These are phyloP conservation scores for Dusona sp. DNA, from an alignment of 2,888 invertebrate genomes.

Conservation along the genomic window DNA sequence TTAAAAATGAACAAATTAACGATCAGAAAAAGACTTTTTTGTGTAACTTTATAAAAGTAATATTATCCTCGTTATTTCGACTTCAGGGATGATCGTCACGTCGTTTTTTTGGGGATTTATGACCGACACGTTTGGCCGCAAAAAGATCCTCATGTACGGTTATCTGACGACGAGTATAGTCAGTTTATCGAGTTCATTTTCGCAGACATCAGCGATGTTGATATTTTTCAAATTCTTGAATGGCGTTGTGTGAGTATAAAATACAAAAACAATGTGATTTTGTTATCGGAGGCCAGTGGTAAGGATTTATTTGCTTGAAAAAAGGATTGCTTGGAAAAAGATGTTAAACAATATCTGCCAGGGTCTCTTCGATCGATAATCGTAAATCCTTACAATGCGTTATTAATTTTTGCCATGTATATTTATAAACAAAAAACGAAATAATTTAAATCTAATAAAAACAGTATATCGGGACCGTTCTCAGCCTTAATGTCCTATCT, in stretches of 20 bases:
- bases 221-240: conserved; percentile 81
- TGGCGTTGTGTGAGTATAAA: conserved; percentile 80
- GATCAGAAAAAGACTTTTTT: not conserved
- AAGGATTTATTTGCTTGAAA: not conserved
- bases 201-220: conserved; percentile 80
- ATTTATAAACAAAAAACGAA: not conserved
- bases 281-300: not conserved
- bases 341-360: not conserved
- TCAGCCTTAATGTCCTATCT: conserved; percentile 82
- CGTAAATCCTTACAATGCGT: not conserved
- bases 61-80: not conserved
- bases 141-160: conserved; percentile 80
- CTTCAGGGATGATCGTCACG: conserved; percentile 85
- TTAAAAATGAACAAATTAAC: not conserved
- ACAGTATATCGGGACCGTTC: conserved; percentile 82
- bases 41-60: not conserved
- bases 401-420: not conserved
- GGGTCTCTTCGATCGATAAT: not conserved
- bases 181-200: conserved; percentile 79
- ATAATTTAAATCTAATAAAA: conserved; percentile 46
- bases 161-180: conserved; percentile 78
- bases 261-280: not conserved
- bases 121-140: conserved; percentile 81
- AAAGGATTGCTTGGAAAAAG: not conserved
- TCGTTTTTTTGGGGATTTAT: conserved; percentile 86